Evolutionary conservation across 2,113 vertebrate genomes (phyloP).

Genomic region (Sebastes schlegelii): DNA sequence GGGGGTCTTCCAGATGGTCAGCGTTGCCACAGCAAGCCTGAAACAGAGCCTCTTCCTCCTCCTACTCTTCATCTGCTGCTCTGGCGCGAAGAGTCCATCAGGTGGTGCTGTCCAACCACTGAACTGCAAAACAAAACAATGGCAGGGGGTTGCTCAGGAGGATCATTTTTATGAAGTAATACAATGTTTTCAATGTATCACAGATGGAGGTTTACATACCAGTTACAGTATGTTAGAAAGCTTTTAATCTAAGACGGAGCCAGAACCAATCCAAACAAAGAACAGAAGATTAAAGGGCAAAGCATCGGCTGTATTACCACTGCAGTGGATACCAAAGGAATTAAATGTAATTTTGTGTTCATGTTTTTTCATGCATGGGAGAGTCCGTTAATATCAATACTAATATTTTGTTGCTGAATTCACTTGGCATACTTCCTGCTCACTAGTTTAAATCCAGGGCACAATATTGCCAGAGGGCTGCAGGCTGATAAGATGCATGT

Average conservation of each 20-base stretch:
- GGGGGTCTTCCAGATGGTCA: background rate
- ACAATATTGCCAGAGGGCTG: conserved; percentile 76
- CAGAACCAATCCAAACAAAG: background rate
- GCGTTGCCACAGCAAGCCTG: background rate
- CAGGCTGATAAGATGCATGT: conserved; percentile 59
- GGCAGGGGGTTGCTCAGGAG: background rate
- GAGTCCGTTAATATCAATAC: background rate
- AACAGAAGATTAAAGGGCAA: background rate
- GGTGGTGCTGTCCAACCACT: conserved; percentile 52
- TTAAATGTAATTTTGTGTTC: background rate
- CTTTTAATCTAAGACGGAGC: background rate
- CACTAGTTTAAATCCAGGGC: conserved; percentile 79
- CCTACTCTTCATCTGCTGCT: conserved; percentile 22
- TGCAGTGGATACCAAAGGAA: background rate
- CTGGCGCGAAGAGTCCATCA: conserved; percentile 35
- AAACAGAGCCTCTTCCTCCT: background rate
- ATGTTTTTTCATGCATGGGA: background rate
- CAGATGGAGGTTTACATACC: background rate
- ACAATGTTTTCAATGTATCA: background rate
- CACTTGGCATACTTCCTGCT: conserved; percentile 83
- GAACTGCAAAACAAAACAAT: conserved; percentile 20
- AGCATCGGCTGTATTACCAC: background rate
- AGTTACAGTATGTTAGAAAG: background rate
- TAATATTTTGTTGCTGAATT: conserved; percentile 6
- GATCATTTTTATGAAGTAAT: background rate